Conservation (phyloP, 64 coral and sea anemone genomes). For the Pocillopora verrucosa region DNA sequence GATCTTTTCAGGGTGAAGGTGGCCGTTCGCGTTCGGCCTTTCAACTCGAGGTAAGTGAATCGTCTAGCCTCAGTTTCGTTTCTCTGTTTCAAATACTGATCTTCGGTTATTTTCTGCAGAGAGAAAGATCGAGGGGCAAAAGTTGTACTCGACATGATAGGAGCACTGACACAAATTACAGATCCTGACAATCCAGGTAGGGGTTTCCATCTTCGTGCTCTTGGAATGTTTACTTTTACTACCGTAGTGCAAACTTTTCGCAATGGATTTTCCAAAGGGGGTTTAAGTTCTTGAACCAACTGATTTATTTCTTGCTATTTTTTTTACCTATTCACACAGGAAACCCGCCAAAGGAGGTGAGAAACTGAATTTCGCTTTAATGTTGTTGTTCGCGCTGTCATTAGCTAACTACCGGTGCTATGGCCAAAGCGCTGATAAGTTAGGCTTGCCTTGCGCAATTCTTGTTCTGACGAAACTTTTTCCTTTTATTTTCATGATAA, state of each 20-base stretch:
- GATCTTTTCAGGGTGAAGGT: slow-evolving; percentile 86
- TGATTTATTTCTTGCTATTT: slow-evolving; percentile 16
- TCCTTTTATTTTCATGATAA: slow-evolving; percentile 44
- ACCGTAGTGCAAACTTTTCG: slow-evolving; percentile 1
- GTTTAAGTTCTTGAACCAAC: neutral
- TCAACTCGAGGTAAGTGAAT: slow-evolving; percentile 87
- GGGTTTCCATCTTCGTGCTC: slow-evolving; percentile 28
- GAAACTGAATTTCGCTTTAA: slow-evolving; percentile 3
- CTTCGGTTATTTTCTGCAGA: slow-evolving; percentile 38
- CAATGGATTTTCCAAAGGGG: neutral
- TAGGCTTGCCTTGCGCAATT: neutral
- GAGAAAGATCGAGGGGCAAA: slow-evolving; percentile 92
- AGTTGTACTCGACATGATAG: slow-evolving; percentile 81
- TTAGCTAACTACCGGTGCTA: slow-evolving; percentile 8
- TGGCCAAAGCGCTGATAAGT: neutral
- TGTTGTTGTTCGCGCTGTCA: neutral
- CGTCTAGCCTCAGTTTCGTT: neutral
- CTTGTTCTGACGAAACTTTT: neutral
- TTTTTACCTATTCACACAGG: slow-evolving; percentile 46
- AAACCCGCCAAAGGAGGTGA: slow-evolving; percentile 92
- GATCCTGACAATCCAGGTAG: slow-evolving; percentile 88
- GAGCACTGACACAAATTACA: slow-evolving; percentile 82
- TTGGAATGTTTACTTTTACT: slow-evolving; percentile 80
- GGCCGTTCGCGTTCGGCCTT: slow-evolving; percentile 93
- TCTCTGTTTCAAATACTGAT: neutral